These are phyloP conservation scores for Andrena minutula DNA, from an alignment of 2,888 invertebrate genomes.

Conservation along the genomic window DNA sequence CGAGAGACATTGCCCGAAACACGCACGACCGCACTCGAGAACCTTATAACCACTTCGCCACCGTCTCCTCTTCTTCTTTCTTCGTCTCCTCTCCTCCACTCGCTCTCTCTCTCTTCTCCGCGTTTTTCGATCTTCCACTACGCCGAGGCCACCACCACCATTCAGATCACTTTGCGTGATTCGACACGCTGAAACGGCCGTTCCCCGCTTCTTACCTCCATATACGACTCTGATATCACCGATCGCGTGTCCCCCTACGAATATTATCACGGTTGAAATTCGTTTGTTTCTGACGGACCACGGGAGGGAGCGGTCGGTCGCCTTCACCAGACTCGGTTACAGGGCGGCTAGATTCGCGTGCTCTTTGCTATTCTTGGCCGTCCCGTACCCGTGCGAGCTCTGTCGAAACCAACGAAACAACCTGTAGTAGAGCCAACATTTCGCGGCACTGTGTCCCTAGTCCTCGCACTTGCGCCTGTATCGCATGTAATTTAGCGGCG, in stretches of 20 bases:
- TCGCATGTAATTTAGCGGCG: neutral
- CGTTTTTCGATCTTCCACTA: conserved; percentile 59
- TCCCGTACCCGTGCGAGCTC: conserved; percentile 65
- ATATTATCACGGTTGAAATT: conserved; percentile 57
- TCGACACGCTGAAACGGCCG: conserved; percentile 75
- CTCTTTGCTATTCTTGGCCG: conserved; percentile 81
- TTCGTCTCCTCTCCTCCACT: conserved; percentile 41
- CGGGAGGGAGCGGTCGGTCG: conserved; percentile 79
- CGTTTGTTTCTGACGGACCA: conserved; percentile 60
- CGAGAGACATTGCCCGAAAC: conserved; percentile 86
- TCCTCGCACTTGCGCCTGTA: neutral
- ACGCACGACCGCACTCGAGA: conserved; percentile 64
- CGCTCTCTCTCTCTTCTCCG: conserved; percentile 51
- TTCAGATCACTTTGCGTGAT: conserved; percentile 72
- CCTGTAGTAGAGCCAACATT: conserved; percentile 54
- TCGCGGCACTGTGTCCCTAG: conserved; percentile 22
- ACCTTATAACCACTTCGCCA: conserved; percentile 71
- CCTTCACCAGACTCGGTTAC: conserved; percentile 70
- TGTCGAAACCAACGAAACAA: conserved; percentile 66
- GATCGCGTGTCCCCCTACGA: conserved; percentile 52
- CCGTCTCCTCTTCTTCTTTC: conserved; percentile 62
- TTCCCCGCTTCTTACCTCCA: conserved; percentile 74
- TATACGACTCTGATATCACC: conserved; percentile 71
- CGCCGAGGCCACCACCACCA: conserved; percentile 68
- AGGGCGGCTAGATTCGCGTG: conserved; percentile 80